Percentiles rank a stretch among this genome's conserved stretches.
These are phyloP conservation scores for Drosophila anomalata DNA, from an alignment of 2,888 invertebrate genomes.

Conservation along the genomic window DNA sequence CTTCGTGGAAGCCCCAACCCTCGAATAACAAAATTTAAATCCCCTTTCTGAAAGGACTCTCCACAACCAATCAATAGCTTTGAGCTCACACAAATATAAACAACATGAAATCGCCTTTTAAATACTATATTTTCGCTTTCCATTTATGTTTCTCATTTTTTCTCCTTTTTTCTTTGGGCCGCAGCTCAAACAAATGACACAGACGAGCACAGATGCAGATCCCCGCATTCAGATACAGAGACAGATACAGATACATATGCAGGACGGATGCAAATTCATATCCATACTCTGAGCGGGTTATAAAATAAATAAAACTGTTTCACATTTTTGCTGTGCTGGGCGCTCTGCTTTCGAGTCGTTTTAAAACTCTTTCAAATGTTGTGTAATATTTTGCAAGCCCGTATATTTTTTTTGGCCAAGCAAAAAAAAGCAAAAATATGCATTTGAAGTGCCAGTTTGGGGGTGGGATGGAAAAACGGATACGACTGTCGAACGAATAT, in stretches of 20 bases:
- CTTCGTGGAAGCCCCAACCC: neutral
- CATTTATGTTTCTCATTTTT: conserved; percentile 14
- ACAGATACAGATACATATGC: conserved; percentile 13
- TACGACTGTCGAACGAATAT: conserved; percentile 36
- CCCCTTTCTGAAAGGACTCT: conserved; percentile 9
- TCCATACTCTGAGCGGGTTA: conserved; percentile 20
- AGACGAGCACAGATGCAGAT: conserved; percentile 18
- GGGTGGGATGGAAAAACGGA: conserved; percentile 25
- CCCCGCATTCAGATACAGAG: conserved; percentile 28
- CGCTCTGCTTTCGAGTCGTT: conserved; percentile 52
- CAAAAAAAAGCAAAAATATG: conserved; percentile 23
- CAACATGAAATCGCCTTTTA: conserved; percentile 49
- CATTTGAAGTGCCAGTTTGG: conserved; percentile 41
- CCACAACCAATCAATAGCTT: conserved; percentile 36
- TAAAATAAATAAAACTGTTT: conserved; percentile 56
- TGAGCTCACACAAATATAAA: conserved; percentile 25
- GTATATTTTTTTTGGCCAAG: conserved; percentile 47
- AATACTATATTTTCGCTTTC: conserved; percentile 38
- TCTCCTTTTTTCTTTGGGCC: conserved; percentile 5
- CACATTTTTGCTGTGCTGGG: conserved; percentile 38
- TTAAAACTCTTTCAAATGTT: conserved; percentile 59
- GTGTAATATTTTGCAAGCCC: conserved; percentile 60
- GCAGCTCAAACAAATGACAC: conserved; percentile 43
- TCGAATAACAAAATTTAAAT: conserved; percentile 11
- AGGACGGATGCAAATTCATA: conserved; percentile 30